Base-by-base conservation (phyloP, 23 tunicate species). In the Ciona savignyi region DNA sequence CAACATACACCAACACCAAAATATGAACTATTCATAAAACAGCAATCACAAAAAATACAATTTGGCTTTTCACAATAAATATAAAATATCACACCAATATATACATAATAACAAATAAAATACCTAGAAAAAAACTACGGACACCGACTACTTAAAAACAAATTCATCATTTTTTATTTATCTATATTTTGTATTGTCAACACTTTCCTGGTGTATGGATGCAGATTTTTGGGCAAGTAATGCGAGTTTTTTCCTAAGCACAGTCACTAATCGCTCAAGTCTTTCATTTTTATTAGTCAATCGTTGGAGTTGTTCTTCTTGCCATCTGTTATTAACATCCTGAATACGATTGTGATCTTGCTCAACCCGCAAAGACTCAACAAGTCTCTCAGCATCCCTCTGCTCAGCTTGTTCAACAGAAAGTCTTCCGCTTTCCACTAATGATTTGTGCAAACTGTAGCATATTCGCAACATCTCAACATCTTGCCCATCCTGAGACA, bases 231-330 rank as follows among this genome's bases (percentile, higher is more conserved):
- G 81, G 32, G 83, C 69, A 27, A 69, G 69, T 2, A 60, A 29
- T 4, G 78, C 56, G 1, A 87, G 62, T 61, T 82, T 87, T 32
- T 74, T 81, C 29, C 95, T 77, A 29, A 87, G 70, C 3, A 81
- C 87, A 66, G 62, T 63, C 3, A 87, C 87, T 25, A 81, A 76
- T n/a, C 95, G 74, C 60, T 87, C 92, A 3, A 79, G 71, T 67
- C 92, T 85, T 66, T 78, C 72, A 67, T 85, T 85, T 61, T 73
- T 78, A 21, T 85, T 84, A 6, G 24, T 33, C 29, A 85, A 51
- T 30, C 63, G 35, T 35, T 42, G 30, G 6, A 72, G 71, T 32
- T 85, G 35, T 67, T 42, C 74, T 24, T 78, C 72, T 3, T 69
- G 70, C n/a, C 84, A 32, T 0, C 70, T 33, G 42, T 19, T 34